These are phyloP conservation scores for Phrynocephalus versicolor DNA, from an alignment of 2,113 vertebrate genomes.

Conservation along the genomic window DNA sequence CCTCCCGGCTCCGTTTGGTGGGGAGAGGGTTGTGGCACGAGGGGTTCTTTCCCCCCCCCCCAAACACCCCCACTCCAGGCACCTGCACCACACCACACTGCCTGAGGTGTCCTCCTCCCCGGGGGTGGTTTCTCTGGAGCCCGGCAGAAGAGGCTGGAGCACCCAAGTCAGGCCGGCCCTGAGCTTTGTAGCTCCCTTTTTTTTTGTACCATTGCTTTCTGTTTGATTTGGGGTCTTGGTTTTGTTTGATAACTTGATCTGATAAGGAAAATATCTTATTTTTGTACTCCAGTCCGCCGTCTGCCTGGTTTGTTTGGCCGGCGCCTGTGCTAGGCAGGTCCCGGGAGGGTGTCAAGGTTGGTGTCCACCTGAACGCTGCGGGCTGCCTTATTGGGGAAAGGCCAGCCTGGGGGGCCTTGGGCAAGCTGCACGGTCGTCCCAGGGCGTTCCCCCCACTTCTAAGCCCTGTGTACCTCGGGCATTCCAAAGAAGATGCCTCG, in stretches of 20 bases:
- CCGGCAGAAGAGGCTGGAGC: slow-evolving; percentile 6
- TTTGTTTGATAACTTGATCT: slow-evolving; percentile 88
- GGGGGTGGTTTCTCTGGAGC: background rate
- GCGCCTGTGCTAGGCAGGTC: background rate
- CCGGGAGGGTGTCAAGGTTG: no score
- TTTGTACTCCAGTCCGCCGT: slow-evolving; percentile 86
- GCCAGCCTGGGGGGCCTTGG: no score
- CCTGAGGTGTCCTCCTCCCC: background rate
- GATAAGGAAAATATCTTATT: slow-evolving; percentile 90
- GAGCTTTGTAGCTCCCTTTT: slow-evolving; percentile 89
- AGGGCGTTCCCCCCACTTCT: no score
- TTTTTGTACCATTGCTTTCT: slow-evolving; percentile 81
- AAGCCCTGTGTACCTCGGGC: no score
- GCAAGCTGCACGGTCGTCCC: no score
- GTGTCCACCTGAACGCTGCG: no score
- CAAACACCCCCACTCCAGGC: no score
- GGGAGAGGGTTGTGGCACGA: background rate
- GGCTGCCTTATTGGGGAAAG: no score
- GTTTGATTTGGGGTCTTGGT: slow-evolving; percentile 53
- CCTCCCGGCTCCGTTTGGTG: background rate
- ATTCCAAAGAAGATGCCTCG: no score
- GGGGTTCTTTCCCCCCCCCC: background rate
- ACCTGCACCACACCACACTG: background rate
- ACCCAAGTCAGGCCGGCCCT: slow-evolving; percentile 56
- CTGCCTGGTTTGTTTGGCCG: slow-evolving; percentile 28